Percentiles rank a stretch among this genome's conserved stretches.
Evolutionary conservation across 2,888 invertebrate genomes (phyloP).

Genomic region (Phania funesta): DNA sequence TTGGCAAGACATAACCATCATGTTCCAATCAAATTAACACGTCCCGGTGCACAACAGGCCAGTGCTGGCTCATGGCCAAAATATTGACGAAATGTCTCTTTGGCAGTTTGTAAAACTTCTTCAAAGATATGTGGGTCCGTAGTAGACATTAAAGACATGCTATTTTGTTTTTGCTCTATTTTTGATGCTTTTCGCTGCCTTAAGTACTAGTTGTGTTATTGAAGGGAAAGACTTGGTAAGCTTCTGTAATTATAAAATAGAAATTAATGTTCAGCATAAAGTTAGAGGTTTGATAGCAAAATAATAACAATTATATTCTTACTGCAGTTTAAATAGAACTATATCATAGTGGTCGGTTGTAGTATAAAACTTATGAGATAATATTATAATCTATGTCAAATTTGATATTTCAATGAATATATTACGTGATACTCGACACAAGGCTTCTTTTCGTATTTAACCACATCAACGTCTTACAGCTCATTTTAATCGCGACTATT

Average conservation of each 20-base stretch:
- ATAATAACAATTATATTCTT: no score
- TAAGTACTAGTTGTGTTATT: conserved; percentile 2
- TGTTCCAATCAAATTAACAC: conserved; percentile 98
- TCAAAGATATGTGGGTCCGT: conserved; percentile 73
- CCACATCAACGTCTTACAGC: no score
- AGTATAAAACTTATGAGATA: background rate
- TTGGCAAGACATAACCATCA: conserved; percentile 95
- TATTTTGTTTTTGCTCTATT: conserved; percentile 10
- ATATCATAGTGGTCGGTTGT: background rate
- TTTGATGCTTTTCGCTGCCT: conserved; percentile 35
- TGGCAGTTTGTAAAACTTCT: conserved; percentile 80
- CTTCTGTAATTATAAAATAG: conserved; percentile 33
- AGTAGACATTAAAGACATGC: conserved; percentile 65
- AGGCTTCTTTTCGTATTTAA: no score
- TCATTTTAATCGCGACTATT: no score
- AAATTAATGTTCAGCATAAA: background rate
- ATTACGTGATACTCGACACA: no score
- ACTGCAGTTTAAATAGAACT: no score
- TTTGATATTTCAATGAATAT: no score
- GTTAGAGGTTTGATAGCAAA: no score
- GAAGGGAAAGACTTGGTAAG: background rate
- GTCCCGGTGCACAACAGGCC: conserved; percentile 91
- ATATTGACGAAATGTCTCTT: conserved; percentile 81
- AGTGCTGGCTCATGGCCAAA: conserved; percentile 83
- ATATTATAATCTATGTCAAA: no score